Evolutionary conservation across 2,113 vertebrate genomes (phyloP), one percentile per base, ranked within the genome.

Genomic region (Amphiprion percula): DNA sequence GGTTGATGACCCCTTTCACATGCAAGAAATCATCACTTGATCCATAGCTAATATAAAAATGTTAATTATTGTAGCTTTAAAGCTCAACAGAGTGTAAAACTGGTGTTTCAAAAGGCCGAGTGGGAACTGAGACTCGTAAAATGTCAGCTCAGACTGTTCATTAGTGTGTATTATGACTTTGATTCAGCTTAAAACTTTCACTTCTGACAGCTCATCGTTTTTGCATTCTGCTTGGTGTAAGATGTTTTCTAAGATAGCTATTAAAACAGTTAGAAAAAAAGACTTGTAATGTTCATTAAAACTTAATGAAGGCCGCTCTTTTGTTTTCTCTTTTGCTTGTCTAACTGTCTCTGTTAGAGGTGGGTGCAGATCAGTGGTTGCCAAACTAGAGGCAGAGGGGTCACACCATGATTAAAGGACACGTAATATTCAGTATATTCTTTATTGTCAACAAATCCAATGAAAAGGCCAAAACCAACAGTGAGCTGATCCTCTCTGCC

Each of bases 41-140:
- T 47, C 33, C 33, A 37, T 37, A 37, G 8, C 33, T 37, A 37
- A 37, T 37, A 37, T 37, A 37, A 21, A 53, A n/a, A 21, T 21
- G 50, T 53, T 21, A 53, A 53, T 21, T 53, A 53, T 53, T n/a
- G 21, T n/a, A 53, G 52, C 52, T 53, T 53, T 23, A 53, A 53
- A 53, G 52, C n/a, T 53, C 52, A 53, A 23, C 52, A 53, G 19
- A n/a, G 21, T 53, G 52, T 10, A 53, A 11, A 53, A 53, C 52
- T 47, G 21, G 9, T 11, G 52, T 53, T 53, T 53, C n/a, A 21
- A 23, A 19, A 53, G 52, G n/a, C 1, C 10, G n/a, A 9, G 52
- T 53, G 19, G 52, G 52, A 53, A 53, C 19, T 12, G 52, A n/a
- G 7, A 16, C 52, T 53, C 9, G 10, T 53, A 53, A 53, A 53